phyloP scores from a whole-genome alignment of 2,888 invertebrate species.

The Sarcophaga caerulescens region DNA sequence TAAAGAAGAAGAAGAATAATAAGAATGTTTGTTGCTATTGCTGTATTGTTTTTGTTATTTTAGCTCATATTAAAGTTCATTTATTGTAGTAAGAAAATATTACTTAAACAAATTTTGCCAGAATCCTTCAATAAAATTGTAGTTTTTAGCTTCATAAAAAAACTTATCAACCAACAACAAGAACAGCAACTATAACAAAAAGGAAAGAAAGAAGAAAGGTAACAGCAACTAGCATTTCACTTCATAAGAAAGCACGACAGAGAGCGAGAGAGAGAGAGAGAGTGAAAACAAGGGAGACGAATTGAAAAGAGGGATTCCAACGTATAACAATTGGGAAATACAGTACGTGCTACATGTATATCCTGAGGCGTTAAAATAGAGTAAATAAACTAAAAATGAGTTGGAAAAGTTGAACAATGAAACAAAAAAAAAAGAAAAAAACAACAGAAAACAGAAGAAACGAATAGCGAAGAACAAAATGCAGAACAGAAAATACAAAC shows the following conservation, averaged over 20 bases:
- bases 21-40: neutral
- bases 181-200: conserved; percentile 22
- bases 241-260: neutral
- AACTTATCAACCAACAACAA: conserved; percentile 50
- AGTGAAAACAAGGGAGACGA: neutral
- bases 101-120: conserved; percentile 55
- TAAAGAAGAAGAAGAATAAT: neutral
- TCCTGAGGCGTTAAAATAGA: conserved; percentile 68
- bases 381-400: conserved; percentile 67
- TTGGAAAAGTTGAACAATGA: conserved; percentile 25
- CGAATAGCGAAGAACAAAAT: conserved; percentile 21
- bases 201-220: neutral
- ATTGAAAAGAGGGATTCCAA: conserved; percentile 14
- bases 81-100: conserved; percentile 51
- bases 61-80: conserved; percentile 50
- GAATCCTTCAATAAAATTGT: conserved; percentile 53
- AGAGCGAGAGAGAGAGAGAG: neutral
- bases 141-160: conserved; percentile 53
- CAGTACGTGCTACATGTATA: conserved; percentile 68
- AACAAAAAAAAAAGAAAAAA: conserved; percentile 16
- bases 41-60: neutral
- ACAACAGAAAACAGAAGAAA: conserved; percentile 9
- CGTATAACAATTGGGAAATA: conserved; percentile 67
- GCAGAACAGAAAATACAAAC: neutral
- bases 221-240: neutral